Evolutionary conservation across 2,888 invertebrate genomes (phyloP).

Genomic region (Orthosia incerta): DNA sequence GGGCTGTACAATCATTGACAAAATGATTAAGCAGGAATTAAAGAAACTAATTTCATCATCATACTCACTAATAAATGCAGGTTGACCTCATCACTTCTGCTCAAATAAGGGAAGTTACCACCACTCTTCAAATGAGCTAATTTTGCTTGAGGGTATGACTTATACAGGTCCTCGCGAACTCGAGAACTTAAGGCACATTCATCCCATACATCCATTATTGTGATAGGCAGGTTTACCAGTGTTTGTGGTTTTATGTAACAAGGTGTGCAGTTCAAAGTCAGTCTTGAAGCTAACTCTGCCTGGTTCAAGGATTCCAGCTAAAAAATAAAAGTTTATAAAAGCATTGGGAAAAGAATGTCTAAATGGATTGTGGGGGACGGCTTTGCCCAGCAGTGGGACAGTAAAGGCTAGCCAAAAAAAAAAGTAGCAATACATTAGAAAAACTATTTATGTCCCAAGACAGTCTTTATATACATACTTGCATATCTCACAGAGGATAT

Average conservation of each 20-base stretch:
- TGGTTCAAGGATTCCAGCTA: slow-evolving; percentile 96
- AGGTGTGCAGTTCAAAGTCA: slow-evolving; percentile 96
- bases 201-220: slow-evolving; percentile 97
- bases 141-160: slow-evolving; percentile 96
- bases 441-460: not conserved
- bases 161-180: slow-evolving; percentile 95
- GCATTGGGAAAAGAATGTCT: not conserved
- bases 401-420: no score
- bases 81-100: slow-evolving; percentile 97
- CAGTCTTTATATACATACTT: not conserved
- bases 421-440: not conserved
- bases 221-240: slow-evolving; percentile 93
- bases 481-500: no score
- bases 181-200: slow-evolving; percentile 95
- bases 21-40: not conserved
- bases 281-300: slow-evolving; percentile 95
- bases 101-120: slow-evolving; percentile 97
- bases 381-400: no score
- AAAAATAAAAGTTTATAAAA: slow-evolving; percentile 57
- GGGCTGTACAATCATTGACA: slow-evolving; percentile 17
- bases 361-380: no score
- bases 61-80: slow-evolving; percentile 94
- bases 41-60: not conserved
- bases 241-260: slow-evolving; percentile 95
- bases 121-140: slow-evolving; percentile 96